These are phyloP conservation scores for Platycheirus rosarum DNA, from an alignment of 2,888 invertebrate species.

Conservation along the genomic window DNA sequence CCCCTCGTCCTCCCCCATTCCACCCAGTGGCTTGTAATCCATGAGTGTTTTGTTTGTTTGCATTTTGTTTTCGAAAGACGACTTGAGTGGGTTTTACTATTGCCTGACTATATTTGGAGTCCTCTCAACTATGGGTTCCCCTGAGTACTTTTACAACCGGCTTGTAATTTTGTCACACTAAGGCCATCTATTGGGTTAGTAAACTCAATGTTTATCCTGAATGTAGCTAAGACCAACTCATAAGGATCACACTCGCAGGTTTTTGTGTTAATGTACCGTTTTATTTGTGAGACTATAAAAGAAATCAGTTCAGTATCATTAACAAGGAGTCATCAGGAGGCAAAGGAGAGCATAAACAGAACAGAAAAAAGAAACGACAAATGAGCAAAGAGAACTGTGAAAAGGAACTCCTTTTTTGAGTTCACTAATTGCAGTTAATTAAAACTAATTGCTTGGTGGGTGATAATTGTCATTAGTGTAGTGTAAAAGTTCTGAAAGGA, in stretches of 20 bases:
- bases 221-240: no score
- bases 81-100: conserved; percentile 28
- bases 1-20: not conserved
- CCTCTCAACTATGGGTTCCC: conserved; percentile 22
- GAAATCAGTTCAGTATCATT: conserved; percentile 38
- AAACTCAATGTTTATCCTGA: not conserved
- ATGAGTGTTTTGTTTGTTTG: conserved; percentile 54
- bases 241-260: no score
- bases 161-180: conserved; percentile 23
- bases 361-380: no score
- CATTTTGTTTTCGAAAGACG: conserved; percentile 37
- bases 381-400: not conserved
- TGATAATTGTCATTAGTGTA: conserved; percentile 61
- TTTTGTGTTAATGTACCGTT: no score
- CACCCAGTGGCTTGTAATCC: conserved; percentile 1
- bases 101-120: conserved; percentile 20
- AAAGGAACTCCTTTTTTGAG: conserved; percentile 59
- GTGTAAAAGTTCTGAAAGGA: not conserved
- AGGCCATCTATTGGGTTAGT: not conserved
- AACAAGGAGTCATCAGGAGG: conserved; percentile 7
- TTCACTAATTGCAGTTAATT: conserved; percentile 71
- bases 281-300: conserved; percentile 7
- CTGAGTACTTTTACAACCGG: conserved; percentile 13
- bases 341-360: conserved; percentile 15
- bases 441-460: conserved; percentile 69